Base-by-base conservation (phyloP, 2,888 invertebrate genomes). In the Drosophila peninsularis region DNA sequence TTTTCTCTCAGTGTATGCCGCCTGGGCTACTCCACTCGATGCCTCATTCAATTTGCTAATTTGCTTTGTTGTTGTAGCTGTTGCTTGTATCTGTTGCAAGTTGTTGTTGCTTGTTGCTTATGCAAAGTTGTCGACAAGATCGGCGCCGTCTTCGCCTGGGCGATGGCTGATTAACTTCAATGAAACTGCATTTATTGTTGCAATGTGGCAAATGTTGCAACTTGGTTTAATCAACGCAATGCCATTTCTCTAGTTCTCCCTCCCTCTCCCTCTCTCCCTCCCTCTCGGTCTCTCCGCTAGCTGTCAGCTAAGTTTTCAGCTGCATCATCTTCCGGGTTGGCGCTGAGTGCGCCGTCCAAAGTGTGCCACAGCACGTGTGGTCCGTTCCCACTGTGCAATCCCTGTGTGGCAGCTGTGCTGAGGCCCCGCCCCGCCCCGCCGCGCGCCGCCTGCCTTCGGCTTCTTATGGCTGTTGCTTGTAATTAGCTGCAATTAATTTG, bases 401-500 rank as follows among this genome's bases (percentile, higher is more conserved):
- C 24, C 44, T 62, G 63, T 62, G 62, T 36, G 13, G n/a, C 44
- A 52, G 36, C 27, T 9, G 36, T 24, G 21, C n/a, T 7, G 3
- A 10, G 11, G 1, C 10, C 3, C 44, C 14, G 0, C 4, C n/a
- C 1, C 21, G 2, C n/a, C 1, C 19, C 19, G 11, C 2, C 6
- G 2, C 21, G 0, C 44, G 14, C 11, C 11, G n/a, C 24, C 21
- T 21, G 44, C 24, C 1, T 14, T 9, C 24, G 44, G 11, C 14
- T 9, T 21, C 60, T 62, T 42, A 50, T 36, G 61, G 52, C 71
- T 63, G 53, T 50, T 66, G 62, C 57, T 78, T 60, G 75, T 71
- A 86, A 86, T 83, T 83, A 83, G 81, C 71, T 79, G 86, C 83
- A 83, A 83, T 83, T 83, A 81, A 86, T 86, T 86, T 86, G 72